Percentiles rank a stretch among this genome's conserved stretches.
Evolutionary conservation across 2,113 vertebrate species (phyloP).

Genomic region (Capreolus pygargus): DNA sequence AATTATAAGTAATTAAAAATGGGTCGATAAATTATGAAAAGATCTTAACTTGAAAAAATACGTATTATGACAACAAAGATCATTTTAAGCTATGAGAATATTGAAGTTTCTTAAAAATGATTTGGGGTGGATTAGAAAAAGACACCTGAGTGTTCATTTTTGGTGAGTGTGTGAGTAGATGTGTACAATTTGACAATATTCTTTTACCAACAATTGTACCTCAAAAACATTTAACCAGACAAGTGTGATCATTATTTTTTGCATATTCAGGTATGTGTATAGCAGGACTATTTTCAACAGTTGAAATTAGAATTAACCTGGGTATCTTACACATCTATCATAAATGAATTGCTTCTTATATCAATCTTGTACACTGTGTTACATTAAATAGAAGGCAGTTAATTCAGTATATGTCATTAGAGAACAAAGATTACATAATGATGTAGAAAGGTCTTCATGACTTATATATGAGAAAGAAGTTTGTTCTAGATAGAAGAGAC

Average conservation of each 20-base stretch:
- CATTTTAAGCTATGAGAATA: not conserved
- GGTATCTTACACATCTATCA: not conserved
- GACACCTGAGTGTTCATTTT: rapidly evolving
- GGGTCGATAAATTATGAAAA: rapidly evolving
- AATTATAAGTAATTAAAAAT: no score
- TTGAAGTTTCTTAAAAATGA: not conserved
- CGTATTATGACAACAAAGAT: not conserved
- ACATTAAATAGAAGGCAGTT: no score
- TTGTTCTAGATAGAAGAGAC: rapidly evolving
- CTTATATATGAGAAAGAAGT: rapidly evolving
- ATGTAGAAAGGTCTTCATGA: rapidly evolving
- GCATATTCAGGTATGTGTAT: no score
- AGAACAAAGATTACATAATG: not conserved
- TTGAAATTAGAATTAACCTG: not conserved
- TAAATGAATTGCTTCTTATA: not conserved
- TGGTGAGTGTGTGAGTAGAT: no score
- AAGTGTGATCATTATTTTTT: no score
- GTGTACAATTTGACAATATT: rapidly evolving
- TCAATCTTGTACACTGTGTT: not conserved
- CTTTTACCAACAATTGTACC: not conserved
- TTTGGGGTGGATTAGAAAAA: not conserved
- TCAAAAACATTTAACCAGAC: not conserved
- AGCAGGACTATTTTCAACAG: not conserved
- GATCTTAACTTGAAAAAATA: not conserved
- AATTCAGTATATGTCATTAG: not conserved